These are phyloP conservation scores for Onychorhynchus coronatus DNA, from an alignment of 2,113 vertebrate species.

Conservation along the genomic window DNA sequence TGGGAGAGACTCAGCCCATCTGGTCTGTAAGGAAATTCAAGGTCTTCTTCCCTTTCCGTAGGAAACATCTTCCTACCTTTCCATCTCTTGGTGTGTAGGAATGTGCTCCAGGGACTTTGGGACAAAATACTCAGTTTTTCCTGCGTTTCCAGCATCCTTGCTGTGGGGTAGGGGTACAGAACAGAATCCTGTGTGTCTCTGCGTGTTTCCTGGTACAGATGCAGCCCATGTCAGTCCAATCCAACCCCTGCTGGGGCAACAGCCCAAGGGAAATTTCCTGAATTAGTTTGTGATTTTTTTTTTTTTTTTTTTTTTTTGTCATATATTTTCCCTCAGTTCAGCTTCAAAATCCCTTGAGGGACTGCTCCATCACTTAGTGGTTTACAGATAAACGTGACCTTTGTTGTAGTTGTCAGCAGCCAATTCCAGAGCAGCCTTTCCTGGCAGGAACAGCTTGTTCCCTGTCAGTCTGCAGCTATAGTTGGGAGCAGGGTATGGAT, in stretches of 20 bases:
- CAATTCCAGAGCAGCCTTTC: background rate
- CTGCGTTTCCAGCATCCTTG: no score
- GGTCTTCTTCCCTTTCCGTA: background rate
- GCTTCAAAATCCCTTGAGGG: background rate
- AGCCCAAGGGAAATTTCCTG: background rate
- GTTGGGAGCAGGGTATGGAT: background rate
- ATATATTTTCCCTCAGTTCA: background rate
- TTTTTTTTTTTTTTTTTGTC: background rate
- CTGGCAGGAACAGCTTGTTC: background rate
- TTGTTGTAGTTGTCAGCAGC: background rate
- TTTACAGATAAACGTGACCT: background rate
- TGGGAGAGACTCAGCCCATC: background rate
- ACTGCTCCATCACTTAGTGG: background rate
- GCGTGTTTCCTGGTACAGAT: rapidly evolving
- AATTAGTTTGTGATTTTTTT: background rate
- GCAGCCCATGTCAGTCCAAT: rapidly evolving
- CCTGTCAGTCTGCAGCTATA: background rate
- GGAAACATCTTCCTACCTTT: background rate
- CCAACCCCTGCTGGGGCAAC: background rate
- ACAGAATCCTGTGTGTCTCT: background rate
- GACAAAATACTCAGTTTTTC: background rate
- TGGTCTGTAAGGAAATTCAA: background rate
- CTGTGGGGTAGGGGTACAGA: no score
- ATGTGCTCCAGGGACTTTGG: background rate
- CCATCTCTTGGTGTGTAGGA: no score